Base-by-base conservation (phyloP, 2,888 invertebrate genomes). In the Nemotelus pantherinus region DNA sequence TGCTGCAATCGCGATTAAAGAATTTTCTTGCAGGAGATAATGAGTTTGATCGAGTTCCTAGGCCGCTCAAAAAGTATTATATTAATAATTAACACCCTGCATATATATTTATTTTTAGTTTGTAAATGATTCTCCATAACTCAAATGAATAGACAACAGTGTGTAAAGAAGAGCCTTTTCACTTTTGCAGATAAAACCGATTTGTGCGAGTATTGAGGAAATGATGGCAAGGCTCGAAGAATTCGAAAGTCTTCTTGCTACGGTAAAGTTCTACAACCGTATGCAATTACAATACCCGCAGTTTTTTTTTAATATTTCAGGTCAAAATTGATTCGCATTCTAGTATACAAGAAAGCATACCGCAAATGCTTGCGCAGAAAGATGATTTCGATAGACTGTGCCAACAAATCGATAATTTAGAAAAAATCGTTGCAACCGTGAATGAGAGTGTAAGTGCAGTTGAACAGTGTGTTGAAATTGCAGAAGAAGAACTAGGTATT, bases 221-320 rank as follows among this genome's bases (percentile, higher is more conserved):
- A 92, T 92, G 91, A 84, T 92, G 71, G 91, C 91, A 0, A 88
- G 92, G 79, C 86, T 92, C 44, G 92, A 92, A 84, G 92, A 92
- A 84, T 88, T 92, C 80, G 89, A 91, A 80, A 91, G 90, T 81
- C 88, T 92, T 65, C 83, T 92, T 50, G 88, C 90, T 80, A 89
- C 90, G 85, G 89, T 92, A 79, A 87, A 88, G 25, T 25, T 25
- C 25, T 25, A 25, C 82, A 80, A 25, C 25, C 25, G 25, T 25
- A 25, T 25, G 25, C 25, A 25, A 25, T 25, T 25, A 25, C 25
- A 25, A 25, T 25, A 25, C 25, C 25, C 25, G 25, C 25, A 25
- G 1, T 68, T 53, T 2, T 55, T 70, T 48, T 55, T 77, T 76
- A n/a, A 7, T 25, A 25, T 10, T 63, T 5, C 64, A 86, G 87